phyloP scores from a whole-genome alignment of 2,113 vertebrate genomes.

The Anser cygnoides region DNA sequence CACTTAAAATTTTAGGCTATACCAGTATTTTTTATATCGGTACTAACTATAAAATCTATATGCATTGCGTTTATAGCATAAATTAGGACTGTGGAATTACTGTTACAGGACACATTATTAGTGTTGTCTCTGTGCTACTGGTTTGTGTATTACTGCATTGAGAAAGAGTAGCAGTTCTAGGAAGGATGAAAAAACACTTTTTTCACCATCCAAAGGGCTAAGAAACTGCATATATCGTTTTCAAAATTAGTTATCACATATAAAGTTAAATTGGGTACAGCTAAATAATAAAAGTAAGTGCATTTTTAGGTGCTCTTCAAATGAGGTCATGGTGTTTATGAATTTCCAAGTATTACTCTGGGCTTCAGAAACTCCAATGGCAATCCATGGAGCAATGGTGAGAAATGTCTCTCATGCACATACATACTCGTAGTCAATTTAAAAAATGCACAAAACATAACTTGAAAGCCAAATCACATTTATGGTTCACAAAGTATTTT shows the following conservation, averaged over 20 bases:
- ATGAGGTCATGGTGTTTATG: background rate
- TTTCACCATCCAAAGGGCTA: background rate
- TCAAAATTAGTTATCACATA: constrained; percentile 1
- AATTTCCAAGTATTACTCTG: background rate
- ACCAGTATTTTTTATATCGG: background rate
- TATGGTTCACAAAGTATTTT: background rate
- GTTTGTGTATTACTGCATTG: background rate
- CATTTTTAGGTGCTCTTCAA: background rate
- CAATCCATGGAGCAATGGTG: background rate
- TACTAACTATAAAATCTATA: background rate
- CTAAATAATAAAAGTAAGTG: constrained; percentile 17
- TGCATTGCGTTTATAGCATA: background rate
- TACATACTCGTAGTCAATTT: background rate
- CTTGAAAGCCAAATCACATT: background rate
- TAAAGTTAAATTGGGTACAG: background rate
- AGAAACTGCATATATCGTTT: background rate
- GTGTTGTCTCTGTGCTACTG: background rate
- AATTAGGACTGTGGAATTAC: background rate
- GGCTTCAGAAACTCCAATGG: background rate
- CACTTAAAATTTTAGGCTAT: background rate
- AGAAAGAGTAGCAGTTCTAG: background rate
- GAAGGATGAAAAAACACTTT: background rate
- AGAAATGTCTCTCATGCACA: background rate
- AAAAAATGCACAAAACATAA: background rate
- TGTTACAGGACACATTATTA: background rate